Base-by-base conservation (phyloP, 2,888 invertebrate species). In the Apamea crenata region DNA sequence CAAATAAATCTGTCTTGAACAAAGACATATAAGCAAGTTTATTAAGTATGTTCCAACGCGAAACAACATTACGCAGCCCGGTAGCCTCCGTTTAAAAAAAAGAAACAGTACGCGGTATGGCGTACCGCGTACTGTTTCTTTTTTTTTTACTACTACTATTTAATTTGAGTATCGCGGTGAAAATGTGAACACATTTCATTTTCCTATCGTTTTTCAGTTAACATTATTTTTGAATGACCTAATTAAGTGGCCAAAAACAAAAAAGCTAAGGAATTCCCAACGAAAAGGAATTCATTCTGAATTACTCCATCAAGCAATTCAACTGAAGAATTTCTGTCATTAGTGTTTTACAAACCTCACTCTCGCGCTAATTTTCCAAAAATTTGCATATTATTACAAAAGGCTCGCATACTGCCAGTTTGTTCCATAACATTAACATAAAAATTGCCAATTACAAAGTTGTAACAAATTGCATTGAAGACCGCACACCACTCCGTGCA, bases 381-480 rank as follows among this genome's bases (percentile, higher is more conserved):
- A 47, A 84, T 77, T 36, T 72, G 50, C 69, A 80, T 80, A 82
- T 66, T 67, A 66, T 74, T 74, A 83, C 63, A 61, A 73, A 73
- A 73, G 72, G 10, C 50, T 83, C 71, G 32, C 59, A 65, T 44
- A 73, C 59, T 47, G 63, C 50, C 77, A 69, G 63, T 75, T 77
- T 69, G 21, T 29, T n/a, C 21, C 32, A 76, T 59, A 81, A 85
- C 47, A 85, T 84, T 82, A 78, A 81, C 78, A 82, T 78, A 81
- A 84, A 80, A 78, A 85, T 70, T 67, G 75, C 36, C 56, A 44
- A 66, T 68, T 77, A 74, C n/a, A 16, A 71, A 69, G 18, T 65
- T 47, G 47, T 63, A 74, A 78, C 65, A 81, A 81, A 76, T 66
- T 65, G 73, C 82, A 76, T 81, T 71, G 73, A 29, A 40, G 70